Percentiles rank a stretch among this genome's conserved stretches.
Evolutionary conservation across 1,140 invertebrate genomes (phyloP).

Genomic region (Grapholita molesta): DNA sequence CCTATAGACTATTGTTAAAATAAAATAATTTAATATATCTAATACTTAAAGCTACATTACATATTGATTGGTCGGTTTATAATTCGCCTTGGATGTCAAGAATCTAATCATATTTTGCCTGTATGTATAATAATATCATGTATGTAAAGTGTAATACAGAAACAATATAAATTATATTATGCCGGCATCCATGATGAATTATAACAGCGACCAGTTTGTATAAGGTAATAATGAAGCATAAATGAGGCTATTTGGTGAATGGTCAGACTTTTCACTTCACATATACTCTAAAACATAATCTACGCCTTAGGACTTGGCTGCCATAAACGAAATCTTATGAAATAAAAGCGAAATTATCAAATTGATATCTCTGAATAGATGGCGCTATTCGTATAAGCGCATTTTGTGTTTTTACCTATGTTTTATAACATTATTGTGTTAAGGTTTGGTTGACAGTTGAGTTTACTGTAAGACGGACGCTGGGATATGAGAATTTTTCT

Average conservation of each 20-base stretch:
- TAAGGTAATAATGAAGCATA: not conserved
- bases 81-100: too few relatives aligned
- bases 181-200: too few relatives aligned
- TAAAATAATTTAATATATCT: not conserved
- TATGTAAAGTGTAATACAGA: too few relatives aligned
- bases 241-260: not conserved
- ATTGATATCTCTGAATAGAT: not conserved
- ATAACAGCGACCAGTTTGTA: too few relatives aligned
- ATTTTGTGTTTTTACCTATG: not conserved
- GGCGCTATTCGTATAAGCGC: not conserved
- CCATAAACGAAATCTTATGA: not conserved
- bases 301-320: not conserved
- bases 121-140: too few relatives aligned
- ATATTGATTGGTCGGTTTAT: not conserved
- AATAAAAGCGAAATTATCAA: not conserved
- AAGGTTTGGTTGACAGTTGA: not conserved
- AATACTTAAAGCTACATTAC: not conserved
- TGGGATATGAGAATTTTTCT: not conserved
- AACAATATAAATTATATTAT: too few relatives aligned
- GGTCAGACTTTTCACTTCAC: slow-evolving; percentile 3
- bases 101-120: too few relatives aligned
- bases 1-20: too few relatives aligned
- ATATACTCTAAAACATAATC: not conserved
- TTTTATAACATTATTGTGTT: not conserved
- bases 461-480: too few relatives aligned